phyloP scores from a whole-genome alignment of 2,113 vertebrate genomes.

The Alexandromys fortis region DNA sequence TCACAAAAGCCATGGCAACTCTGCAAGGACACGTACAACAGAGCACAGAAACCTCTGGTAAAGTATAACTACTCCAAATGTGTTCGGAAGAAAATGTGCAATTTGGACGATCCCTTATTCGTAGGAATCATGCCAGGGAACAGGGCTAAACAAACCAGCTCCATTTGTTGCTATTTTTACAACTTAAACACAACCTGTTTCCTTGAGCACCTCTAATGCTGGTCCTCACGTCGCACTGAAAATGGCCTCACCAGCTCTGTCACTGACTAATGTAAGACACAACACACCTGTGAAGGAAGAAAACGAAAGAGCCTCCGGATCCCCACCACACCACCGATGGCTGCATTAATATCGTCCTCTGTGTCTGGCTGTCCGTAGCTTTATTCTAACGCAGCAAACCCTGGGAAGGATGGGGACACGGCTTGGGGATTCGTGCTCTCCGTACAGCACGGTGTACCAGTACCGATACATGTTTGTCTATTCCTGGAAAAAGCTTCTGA shows the following conservation, averaged over 20 bases:
- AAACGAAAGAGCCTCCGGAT: not conserved
- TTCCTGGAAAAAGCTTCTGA: slow-evolving; percentile 55
- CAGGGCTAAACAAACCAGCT: not conserved
- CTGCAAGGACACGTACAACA: not conserved
- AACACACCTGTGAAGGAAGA: slow-evolving; percentile 1
- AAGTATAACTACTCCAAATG: not conserved
- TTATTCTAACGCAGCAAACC: slow-evolving; percentile 49
- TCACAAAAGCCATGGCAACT: not conserved
- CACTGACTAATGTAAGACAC: not conserved
- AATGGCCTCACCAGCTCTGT: not conserved
- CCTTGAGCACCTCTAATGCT: not conserved
- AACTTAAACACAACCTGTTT: slow-evolving; percentile 30
- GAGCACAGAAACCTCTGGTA: not conserved
- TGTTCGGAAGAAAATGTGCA: not conserved
- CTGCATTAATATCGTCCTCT: slow-evolving; percentile 42
- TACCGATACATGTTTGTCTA: slow-evolving; percentile 55
- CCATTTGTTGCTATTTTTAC: not conserved
- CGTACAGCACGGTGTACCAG: slow-evolving; percentile 6
- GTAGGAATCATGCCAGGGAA: slow-evolving; percentile 13
- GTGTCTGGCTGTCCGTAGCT: slow-evolving; percentile 43
- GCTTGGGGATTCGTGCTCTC: slow-evolving; percentile 36
- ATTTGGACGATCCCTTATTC: not conserved
- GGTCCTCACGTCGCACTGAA: not conserved
- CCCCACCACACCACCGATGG: not conserved
- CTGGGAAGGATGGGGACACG: slow-evolving; percentile 30